Conservation (phyloP, 2,797 vertebrate species). For the Clarias laeviceps region DNA sequence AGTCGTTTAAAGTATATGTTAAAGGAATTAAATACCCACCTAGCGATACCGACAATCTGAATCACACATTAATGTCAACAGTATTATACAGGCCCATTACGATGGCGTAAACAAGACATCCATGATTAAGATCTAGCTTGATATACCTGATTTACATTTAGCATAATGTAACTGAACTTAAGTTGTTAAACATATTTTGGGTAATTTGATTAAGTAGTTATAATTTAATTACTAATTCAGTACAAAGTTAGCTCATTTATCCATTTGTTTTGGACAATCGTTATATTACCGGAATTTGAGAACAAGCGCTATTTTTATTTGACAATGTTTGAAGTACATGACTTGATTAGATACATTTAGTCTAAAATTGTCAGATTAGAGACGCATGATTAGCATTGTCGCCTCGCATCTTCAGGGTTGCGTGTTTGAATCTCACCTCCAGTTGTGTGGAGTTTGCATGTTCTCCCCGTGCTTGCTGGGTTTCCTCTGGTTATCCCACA, state of each 20-base stretch:
- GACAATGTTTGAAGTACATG: background rate
- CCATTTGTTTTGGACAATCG: background rate
- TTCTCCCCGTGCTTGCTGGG: too few relatives aligned
- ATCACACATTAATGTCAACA: background rate
- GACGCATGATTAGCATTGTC: too few relatives aligned
- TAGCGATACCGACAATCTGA: background rate
- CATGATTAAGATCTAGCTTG: background rate
- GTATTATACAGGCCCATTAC: background rate
- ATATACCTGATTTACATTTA: too few relatives aligned
- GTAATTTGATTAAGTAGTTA: background rate
- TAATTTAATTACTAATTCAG: background rate
- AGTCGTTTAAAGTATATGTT: background rate
- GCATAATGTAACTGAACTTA: background rate
- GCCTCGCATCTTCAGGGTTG: too few relatives aligned
- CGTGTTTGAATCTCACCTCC: too few relatives aligned
- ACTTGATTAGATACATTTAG: background rate
- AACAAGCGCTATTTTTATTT: background rate
- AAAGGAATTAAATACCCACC: background rate
- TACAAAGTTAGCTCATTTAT: background rate
- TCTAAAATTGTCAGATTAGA: background rate
- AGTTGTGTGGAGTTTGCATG: too few relatives aligned
- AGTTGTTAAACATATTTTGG: background rate
- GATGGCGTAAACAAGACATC: background rate
- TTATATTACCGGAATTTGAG: background rate
- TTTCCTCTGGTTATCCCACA: too few relatives aligned